Conservation (phyloP, 2,113 vertebrate species). For the Globicephala melas region DNA sequence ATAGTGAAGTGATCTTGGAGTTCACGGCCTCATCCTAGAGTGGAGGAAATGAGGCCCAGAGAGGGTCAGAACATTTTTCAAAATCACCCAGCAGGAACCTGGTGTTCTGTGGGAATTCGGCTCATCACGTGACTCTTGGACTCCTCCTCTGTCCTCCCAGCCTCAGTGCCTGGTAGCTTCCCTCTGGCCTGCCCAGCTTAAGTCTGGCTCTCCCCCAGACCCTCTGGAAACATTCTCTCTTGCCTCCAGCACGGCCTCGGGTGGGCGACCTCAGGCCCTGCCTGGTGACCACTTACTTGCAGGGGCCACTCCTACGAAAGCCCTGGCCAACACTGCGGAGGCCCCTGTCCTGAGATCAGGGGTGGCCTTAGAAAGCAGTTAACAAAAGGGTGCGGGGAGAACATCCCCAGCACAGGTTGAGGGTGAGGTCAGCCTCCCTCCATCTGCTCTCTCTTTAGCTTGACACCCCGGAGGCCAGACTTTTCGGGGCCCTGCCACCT, state of each 20-base stretch:
- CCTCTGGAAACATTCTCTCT: background rate
- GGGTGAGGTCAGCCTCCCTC: background rate
- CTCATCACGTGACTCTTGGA: accelerated
- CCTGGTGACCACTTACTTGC: background rate
- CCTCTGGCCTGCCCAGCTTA: too few relatives aligned
- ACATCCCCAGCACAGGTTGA: background rate
- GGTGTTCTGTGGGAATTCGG: accelerated
- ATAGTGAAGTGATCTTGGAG: background rate
- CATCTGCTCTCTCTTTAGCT: background rate
- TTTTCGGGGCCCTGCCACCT: background rate
- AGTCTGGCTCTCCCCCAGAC: background rate
- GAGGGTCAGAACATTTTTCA: background rate
- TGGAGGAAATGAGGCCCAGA: background rate
- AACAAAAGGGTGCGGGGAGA: accelerated
- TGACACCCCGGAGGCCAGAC: too few relatives aligned
- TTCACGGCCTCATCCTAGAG: background rate
- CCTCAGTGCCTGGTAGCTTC: background rate
- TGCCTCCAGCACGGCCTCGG: accelerated
- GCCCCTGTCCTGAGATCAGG: background rate
- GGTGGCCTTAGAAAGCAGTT: background rate
- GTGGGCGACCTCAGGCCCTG: background rate
- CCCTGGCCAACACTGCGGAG: background rate
- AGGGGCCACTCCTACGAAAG: accelerated
- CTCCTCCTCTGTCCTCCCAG: background rate
- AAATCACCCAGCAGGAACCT: background rate